Conservation (phyloP, 2,797 vertebrate species). For the Naso thynnoides region DNA sequence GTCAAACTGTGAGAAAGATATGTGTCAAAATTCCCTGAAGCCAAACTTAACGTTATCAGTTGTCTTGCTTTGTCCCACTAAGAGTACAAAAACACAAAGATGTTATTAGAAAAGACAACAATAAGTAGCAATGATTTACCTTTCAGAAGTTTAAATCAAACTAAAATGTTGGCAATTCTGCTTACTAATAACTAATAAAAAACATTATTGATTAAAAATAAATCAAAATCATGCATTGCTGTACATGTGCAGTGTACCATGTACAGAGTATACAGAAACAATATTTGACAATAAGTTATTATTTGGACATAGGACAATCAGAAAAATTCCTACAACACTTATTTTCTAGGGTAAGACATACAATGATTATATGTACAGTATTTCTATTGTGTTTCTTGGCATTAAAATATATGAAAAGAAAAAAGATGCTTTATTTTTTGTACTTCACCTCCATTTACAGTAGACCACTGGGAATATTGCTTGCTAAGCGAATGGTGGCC, state of each 20-base stretch:
- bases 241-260: no score
- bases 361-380: background rate
- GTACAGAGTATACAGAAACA: background rate
- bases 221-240: no score
- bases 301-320: no score
- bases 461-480: conserved; percentile 69
- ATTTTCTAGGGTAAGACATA: no score
- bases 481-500: conserved; percentile 71
- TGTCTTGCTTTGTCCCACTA: background rate
- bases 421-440: no score
- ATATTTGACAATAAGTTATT: no score
- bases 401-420: no score
- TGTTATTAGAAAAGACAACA: background rate
- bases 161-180: no score
- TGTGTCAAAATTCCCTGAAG: background rate
- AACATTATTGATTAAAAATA: no score
- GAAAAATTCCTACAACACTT: no score
- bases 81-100: background rate
- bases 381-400: background rate
- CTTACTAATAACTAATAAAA: no score
- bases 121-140: background rate
- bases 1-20: no score
- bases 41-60: background rate
- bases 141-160: background rate
- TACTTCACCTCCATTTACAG: conserved; percentile 53